A percentile compares a stretch with the other conserved stretches of the same genome.
Conservation (phyloP, 2,797 vertebrate genomes). For the Sandelia bainsii region DNA sequence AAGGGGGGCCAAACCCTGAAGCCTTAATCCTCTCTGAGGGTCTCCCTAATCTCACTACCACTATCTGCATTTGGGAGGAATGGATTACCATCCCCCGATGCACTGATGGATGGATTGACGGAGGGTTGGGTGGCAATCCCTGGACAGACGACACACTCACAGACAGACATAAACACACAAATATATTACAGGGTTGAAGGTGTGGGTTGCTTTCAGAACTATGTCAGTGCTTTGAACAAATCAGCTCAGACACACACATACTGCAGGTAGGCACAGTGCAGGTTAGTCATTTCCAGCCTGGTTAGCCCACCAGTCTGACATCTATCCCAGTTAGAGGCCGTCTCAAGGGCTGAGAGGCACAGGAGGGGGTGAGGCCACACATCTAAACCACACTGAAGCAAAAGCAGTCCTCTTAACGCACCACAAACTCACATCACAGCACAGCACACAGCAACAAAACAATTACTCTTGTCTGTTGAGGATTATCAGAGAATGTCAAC, state of each 20-base stretch:
- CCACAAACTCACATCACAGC: slow-evolving; percentile 51
- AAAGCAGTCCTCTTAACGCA: slow-evolving; percentile 10
- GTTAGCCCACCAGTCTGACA: slow-evolving; percentile 28
- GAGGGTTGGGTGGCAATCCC: slow-evolving; percentile 48
- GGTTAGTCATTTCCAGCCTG: slow-evolving; percentile 26
- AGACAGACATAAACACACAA: slow-evolving; percentile 20
- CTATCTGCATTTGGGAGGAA: slow-evolving; percentile 78
- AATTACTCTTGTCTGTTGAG: slow-evolving; percentile 53
- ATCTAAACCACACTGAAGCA: slow-evolving; percentile 27
- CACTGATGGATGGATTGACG: slow-evolving; percentile 45
- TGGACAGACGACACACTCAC: slow-evolving; percentile 33
- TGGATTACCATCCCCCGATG: slow-evolving; percentile 77
- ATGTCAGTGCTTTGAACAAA: background rate
- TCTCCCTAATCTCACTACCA: slow-evolving; percentile 77
- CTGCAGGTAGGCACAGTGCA: slow-evolving; percentile 29
- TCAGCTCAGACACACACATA: background rate
- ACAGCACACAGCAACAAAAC: slow-evolving; percentile 43
- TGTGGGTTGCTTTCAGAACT: slow-evolving; percentile 4
- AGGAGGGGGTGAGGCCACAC: background rate
- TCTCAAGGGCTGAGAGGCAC: slow-evolving; percentile 10
- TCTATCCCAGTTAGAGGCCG: slow-evolving; percentile 37
- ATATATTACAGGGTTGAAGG: slow-evolving; percentile 3
- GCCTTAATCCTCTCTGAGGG: slow-evolving; percentile 78
- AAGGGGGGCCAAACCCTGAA: slow-evolving; percentile 62
- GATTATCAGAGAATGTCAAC: slow-evolving; percentile 54